Percentiles rank a stretch among this genome's conserved stretches.
phyloP scores from a whole-genome alignment of 2,888 invertebrate genomes.

The Drosophila yooni region DNA sequence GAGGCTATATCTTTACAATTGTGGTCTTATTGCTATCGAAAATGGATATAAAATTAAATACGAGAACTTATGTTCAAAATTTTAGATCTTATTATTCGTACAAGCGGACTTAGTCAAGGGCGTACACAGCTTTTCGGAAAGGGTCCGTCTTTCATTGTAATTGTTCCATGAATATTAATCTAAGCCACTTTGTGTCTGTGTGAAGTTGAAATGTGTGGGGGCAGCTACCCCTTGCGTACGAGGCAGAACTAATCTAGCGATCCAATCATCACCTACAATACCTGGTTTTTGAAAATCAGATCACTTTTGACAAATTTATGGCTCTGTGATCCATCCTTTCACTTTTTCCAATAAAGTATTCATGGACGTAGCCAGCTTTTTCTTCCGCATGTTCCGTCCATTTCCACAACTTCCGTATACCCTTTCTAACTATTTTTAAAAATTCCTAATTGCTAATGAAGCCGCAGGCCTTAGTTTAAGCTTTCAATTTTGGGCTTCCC shows the following conservation, averaged over 20 bases:
- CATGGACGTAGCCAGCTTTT: not conserved
- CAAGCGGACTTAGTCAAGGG: too few relatives aligned
- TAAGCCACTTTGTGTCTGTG: too few relatives aligned
- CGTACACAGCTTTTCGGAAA: too few relatives aligned
- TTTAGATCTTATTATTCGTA: too few relatives aligned
- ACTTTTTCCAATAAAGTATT: not conserved
- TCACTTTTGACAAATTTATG: not conserved
- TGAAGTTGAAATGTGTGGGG: too few relatives aligned
- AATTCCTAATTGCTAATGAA: conserved; percentile 38
- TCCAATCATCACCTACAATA: too few relatives aligned
- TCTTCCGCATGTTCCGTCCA: not conserved
- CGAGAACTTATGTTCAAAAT: too few relatives aligned
- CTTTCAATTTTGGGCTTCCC: not conserved
- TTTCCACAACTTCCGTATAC: not conserved
- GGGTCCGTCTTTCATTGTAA: too few relatives aligned
- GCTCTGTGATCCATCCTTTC: not conserved
- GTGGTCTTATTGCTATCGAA: not conserved
- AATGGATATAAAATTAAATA: not conserved
- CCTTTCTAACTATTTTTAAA: not conserved
- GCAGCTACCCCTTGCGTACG: too few relatives aligned
- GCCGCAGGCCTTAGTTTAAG: conserved; percentile 22
- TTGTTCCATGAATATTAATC: not conserved
- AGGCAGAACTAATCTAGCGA: too few relatives aligned
- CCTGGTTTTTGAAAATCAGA: too few relatives aligned
- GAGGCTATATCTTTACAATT: not conserved